A percentile compares a stretch with the other conserved stretches of the same genome.
Conservation (phyloP, 2,888 invertebrate species). For the Drosophila hawaiiensis region DNA sequence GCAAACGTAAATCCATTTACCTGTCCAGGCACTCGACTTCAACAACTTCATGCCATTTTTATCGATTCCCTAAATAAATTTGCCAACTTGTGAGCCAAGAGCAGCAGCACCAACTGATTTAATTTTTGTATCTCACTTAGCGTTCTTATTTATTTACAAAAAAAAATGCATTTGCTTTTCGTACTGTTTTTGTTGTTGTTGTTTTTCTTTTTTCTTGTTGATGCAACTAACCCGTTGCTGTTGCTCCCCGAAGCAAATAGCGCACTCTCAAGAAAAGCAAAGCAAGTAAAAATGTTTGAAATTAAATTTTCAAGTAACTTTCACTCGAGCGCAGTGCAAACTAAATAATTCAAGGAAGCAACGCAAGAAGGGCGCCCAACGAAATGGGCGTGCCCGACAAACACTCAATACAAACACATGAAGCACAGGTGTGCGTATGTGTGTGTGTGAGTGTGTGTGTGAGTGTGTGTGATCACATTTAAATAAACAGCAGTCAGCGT, state of each 20-base stretch:
- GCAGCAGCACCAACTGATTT: constrained; percentile 18
- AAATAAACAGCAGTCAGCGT: constrained; percentile 75
- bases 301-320: constrained; percentile 80
- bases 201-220: constrained; percentile 4
- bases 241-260: constrained; percentile 16
- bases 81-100: constrained; percentile 39
- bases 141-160: constrained; percentile 70
- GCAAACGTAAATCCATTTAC: constrained; percentile 51
- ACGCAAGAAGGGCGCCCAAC: constrained; percentile 28
- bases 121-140: constrained; percentile 60
- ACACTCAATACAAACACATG: constrained; percentile 45
- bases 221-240: constrained; percentile 35
- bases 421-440: constrained; percentile 34
- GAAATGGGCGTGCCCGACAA: constrained; percentile 32
- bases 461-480: constrained; percentile 55
- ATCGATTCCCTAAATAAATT: constrained; percentile 74
- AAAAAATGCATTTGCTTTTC: constrained; percentile 68
- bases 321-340: constrained; percentile 79
- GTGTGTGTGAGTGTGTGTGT: not conserved
- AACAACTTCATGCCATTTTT: constrained; percentile 52
- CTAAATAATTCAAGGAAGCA: constrained; percentile 76
- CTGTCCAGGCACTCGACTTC: constrained; percentile 41
- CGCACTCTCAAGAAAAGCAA: constrained; percentile 21
- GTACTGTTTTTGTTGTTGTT: constrained; percentile 14
- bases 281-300: constrained; percentile 62